Evolutionary conservation across 2,888 invertebrate genomes (phyloP).

Genomic region (Amaurobius ferox): DNA sequence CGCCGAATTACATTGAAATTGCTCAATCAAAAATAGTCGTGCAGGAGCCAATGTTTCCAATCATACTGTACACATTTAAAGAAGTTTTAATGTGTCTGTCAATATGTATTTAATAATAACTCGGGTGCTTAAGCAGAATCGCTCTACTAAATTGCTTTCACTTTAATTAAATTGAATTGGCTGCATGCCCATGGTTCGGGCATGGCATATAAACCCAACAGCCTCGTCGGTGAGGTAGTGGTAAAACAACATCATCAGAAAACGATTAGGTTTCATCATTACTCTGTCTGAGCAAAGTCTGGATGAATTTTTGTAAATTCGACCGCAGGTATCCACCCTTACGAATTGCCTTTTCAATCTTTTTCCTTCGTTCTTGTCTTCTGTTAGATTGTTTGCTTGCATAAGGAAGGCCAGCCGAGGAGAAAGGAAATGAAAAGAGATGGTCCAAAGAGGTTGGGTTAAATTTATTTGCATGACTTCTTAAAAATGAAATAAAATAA

Average conservation of each 20-base stretch:
- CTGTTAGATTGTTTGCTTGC: not conserved
- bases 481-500: too few species aligned
- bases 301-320: not conserved
- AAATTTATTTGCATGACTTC: too few species aligned
- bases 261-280: conserved; percentile 13
- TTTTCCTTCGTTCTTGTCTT: not conserved
- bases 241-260: conserved; percentile 12
- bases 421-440: too few species aligned
- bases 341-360: not conserved
- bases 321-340: conserved; percentile 2
- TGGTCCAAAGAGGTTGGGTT: too few species aligned
- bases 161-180: not conserved
- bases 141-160: not conserved
- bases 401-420: not conserved
- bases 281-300: not conserved
- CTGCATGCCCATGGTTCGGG: not conserved
- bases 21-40: too few species aligned
- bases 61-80: too few species aligned
- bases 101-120: too few species aligned
- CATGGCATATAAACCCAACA: not conserved
- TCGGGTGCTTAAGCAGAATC: too few species aligned
- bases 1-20: too few species aligned
- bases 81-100: too few species aligned
- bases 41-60: too few species aligned
- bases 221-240: not conserved